A percentile compares a stretch with the other conserved stretches of the same genome.
phyloP scores from a whole-genome alignment of 2,888 invertebrate species.

The Drosophila birchii region DNA sequence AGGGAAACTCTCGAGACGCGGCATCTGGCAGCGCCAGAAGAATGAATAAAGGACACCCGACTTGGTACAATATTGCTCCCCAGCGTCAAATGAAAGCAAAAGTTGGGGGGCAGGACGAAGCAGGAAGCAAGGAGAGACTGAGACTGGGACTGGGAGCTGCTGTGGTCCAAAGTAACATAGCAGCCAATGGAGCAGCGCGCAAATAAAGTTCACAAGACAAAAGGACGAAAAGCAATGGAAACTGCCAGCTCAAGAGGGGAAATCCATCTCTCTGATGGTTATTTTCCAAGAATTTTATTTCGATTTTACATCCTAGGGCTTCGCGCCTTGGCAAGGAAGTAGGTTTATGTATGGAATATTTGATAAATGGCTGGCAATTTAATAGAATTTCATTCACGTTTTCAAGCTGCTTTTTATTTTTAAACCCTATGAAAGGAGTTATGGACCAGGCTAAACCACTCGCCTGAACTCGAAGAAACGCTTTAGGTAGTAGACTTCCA shows the following conservation, averaged over 20 bases:
- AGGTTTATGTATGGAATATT: conserved; percentile 12
- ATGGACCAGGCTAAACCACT: conserved; percentile 49
- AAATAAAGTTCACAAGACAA: conserved; percentile 60
- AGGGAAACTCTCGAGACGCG: conserved; percentile 62
- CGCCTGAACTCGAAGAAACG: conserved; percentile 69
- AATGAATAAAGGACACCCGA: conserved; percentile 46
- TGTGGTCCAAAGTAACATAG: conserved; percentile 35
- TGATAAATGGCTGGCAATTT: not conserved
- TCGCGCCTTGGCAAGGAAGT: not conserved
- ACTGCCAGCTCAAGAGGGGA: not conserved
- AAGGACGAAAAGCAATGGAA: conserved; percentile 12
- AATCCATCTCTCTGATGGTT: conserved; percentile 26
- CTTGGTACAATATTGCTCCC: conserved; percentile 67
- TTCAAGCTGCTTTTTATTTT: not conserved
- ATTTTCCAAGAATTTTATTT: conserved; percentile 39
- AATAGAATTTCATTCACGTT: not conserved
- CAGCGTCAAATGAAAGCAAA: conserved; percentile 81
- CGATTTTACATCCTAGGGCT: conserved; percentile 31
- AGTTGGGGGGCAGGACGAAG: conserved; percentile 65
- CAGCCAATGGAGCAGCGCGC: conserved; percentile 34
- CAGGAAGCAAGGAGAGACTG: not conserved
- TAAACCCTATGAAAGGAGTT: not conserved
- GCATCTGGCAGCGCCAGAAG: conserved; percentile 57
- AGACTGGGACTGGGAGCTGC: not conserved
- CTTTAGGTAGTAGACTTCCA: conserved; percentile 70